Base-by-base conservation (phyloP, 2,113 vertebrate genomes). In the Orientallactaga bullata region DNA sequence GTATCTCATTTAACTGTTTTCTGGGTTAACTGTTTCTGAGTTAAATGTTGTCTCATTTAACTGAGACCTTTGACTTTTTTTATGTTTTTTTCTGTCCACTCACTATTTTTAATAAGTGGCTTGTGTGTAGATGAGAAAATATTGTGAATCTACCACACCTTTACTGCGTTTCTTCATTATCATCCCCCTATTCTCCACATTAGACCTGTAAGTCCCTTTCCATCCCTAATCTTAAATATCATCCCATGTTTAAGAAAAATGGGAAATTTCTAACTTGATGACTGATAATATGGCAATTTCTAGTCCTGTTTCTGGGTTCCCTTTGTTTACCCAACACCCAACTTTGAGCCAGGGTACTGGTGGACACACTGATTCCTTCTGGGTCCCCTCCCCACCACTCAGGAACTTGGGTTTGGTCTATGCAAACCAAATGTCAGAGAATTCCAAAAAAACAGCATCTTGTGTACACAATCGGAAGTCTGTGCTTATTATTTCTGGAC, bases 201-300 rank as follows among this genome's bases (percentile, higher is more conserved):
- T 17, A 37, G 69, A 35, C 18, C 20, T 72, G 8, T 20, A 24
- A 24, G 32, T 7, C 72, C 21, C 26, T 65, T 89, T 89, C 58
- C 78, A 2, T 37, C 32, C 32, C 65, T 79, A 8, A 21, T 73
- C 58, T 88, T 76, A 2, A 71, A 16, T 7, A 26, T 79, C 77
- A 71, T 51, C 7, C n/a, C 61, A 71, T 87, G 47, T 68, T 8
- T 91, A 23, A 91, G 91, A 95, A 87, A 95, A 95, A 96, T 77
- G 71, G 92, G 37, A 91, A 90, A 55, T 92, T 76, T 94, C 37
- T 51, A 55, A 4, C 2, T 24, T 96, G 93, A 89, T 96, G 74
- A 63, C 35, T 39, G 55, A 89, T 93, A 96, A 96, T 35, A 71
- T 35, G 32, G 28, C 17, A 55, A 92, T 61, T 76, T 87, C 24